Percentiles rank a stretch among this genome's conserved stretches.
Conservation (phyloP, 1,140 invertebrate genomes). For the Spodoptera litura region DNA sequence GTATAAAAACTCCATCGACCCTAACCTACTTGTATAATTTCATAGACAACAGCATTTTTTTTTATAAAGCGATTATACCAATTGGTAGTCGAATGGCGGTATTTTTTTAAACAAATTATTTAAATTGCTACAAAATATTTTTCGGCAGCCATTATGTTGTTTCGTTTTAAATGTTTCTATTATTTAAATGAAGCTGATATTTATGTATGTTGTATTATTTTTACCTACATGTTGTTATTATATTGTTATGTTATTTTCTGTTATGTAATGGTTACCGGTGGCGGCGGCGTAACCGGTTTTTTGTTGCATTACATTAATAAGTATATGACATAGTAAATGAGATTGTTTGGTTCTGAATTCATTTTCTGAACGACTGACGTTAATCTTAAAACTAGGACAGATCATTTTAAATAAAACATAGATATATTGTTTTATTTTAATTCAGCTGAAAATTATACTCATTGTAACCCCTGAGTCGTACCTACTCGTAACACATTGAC, state of each 20-base stretch:
- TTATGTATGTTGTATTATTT: conserved; percentile 27
- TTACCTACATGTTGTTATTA: neutral
- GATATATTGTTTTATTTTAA: no score
- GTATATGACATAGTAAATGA: neutral
- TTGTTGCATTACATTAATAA: neutral
- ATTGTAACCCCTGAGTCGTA: no score
- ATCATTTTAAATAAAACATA: no score
- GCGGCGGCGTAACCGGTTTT: neutral
- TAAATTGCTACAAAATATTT: conserved; percentile 42
- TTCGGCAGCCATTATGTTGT: conserved; percentile 34
- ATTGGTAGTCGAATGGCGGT: conserved; percentile 7
- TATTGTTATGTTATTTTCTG: neutral
- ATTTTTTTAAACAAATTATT: conserved; percentile 35
- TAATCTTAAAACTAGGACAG: no score
- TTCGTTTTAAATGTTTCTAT: conserved; percentile 41
- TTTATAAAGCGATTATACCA: conserved; percentile 43
- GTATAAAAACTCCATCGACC: neutral
- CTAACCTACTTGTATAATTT: conserved; percentile 10
- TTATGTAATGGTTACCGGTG: neutral
- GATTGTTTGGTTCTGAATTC: no score
- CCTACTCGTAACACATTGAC: no score
- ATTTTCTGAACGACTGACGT: no score
- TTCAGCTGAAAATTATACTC: no score
- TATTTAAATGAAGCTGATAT: conserved; percentile 39
- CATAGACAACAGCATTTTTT: conserved; percentile 41